These are phyloP conservation scores for Drosophila tripunctata DNA, from an alignment of 2,888 invertebrate genomes.

Conservation along the genomic window DNA sequence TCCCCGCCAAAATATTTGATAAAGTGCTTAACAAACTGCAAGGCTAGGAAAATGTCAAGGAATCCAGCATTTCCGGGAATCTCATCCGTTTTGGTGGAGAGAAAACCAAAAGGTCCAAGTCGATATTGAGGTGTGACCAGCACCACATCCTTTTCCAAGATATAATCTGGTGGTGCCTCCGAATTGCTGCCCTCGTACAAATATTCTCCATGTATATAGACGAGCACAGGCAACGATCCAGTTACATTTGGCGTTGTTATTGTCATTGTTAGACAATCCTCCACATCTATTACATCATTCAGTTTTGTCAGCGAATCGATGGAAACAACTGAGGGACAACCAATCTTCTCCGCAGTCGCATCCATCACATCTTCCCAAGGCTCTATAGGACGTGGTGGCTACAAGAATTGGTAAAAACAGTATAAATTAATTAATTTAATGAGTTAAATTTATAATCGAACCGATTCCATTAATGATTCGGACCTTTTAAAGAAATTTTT, in stretches of 20 bases:
- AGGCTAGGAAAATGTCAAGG: conserved; percentile 85
- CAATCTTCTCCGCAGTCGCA: conserved; percentile 79
- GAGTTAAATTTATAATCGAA: background rate
- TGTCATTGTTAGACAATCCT: conserved; percentile 82
- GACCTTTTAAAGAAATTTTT: background rate
- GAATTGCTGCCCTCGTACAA: conserved; percentile 83
- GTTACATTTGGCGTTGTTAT: conserved; percentile 81
- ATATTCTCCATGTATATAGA: conserved; percentile 84
- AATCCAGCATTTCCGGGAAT: conserved; percentile 86
- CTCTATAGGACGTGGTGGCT: conserved; percentile 81
- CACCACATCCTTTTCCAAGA: conserved; percentile 85
- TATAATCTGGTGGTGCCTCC: conserved; percentile 83
- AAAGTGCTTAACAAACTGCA: conserved; percentile 85
- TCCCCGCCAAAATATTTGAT: conserved; percentile 86
- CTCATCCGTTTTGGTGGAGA: conserved; percentile 85
- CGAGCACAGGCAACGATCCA: conserved; percentile 81
- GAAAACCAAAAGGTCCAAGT: conserved; percentile 85
- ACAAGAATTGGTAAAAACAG: background rate
- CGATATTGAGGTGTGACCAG: conserved; percentile 85
- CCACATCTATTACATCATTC: conserved; percentile 77
- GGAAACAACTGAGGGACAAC: conserved; percentile 81
- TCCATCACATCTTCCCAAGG: conserved; percentile 82
- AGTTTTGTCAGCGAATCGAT: conserved; percentile 64
- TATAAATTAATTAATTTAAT: background rate
- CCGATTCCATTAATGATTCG: background rate